Evolutionary conservation across 2,888 invertebrate species (phyloP), one percentile per base, ranked within the genome.

Genomic region (Toxonevra muliebris): DNA sequence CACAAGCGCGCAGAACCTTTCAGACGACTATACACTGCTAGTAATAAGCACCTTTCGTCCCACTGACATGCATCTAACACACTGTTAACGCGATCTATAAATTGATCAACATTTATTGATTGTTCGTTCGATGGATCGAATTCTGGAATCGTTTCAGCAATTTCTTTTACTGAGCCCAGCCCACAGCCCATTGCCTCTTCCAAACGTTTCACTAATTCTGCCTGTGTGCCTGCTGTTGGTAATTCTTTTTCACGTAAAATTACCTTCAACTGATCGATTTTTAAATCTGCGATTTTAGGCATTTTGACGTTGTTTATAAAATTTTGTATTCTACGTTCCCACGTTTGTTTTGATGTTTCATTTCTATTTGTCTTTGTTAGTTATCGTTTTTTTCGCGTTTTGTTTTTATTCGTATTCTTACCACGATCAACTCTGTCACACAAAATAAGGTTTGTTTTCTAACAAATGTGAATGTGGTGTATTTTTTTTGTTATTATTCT

Each of bases 41-140:
- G 45, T 19, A 70, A 15, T 8, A 72, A 53, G 60, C 48, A 52
- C 1, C 65, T 70, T 43, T 70, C 68, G 12, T 65, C 55, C 61
- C 60, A 69, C 1, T 45, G 10, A 30, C 69, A 66, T 12, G 69
- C 69, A 1, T 10, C 9, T 2, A 63, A 60, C 13, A 67, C 61
- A 0, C 52, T 57, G 42, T 71, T 61, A 0, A 69, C 67, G 1
- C 69, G 17, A 9, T 61, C 17, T 1, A 68, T 54, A 19, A 70
- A 68, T 13, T 68, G 66, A 15, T 70, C 61, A 0, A 55, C 68
- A n/a, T 43, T 57, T 1, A 69, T 10, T 7, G 63, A 66, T 1
- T 7, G 7, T 7, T 69, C 61, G 58, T 62, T 58, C 2, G 69
- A 57, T 10, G 60, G 66, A 43, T 61, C 43, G 43, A 66, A 70